A percentile compares a stretch with the other conserved stretches of the same genome.
These are phyloP conservation scores for Kradibia gibbosae DNA, from an alignment of 1,140 invertebrate genomes.

Conservation along the genomic window DNA sequence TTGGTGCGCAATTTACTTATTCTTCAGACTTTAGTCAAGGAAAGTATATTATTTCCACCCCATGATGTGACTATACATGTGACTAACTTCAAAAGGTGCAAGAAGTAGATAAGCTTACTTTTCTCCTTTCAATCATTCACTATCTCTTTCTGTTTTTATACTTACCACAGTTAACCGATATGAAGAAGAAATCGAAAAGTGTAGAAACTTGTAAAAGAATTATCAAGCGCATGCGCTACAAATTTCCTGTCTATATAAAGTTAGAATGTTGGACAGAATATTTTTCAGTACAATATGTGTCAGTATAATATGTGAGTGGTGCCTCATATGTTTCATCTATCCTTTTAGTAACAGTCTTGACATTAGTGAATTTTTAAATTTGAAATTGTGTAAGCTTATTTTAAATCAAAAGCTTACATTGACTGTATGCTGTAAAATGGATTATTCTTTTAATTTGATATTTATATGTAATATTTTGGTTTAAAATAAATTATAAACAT, in stretches of 20 bases:
- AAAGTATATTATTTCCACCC: constrained; percentile 60
- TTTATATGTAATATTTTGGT: neutral
- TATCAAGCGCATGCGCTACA: constrained; percentile 53
- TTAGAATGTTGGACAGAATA: constrained; percentile 26
- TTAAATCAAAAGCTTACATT: neutral
- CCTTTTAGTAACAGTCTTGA: no score
- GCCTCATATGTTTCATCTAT: neutral
- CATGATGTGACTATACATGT: constrained; percentile 54
- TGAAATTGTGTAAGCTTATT: neutral
- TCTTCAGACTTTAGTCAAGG: neutral
- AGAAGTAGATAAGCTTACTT: constrained; percentile 61
- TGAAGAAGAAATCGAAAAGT: constrained; percentile 67
- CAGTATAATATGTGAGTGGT: neutral
- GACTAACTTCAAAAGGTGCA: constrained; percentile 53
- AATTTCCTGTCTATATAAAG: constrained; percentile 52
- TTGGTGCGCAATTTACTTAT: no score
- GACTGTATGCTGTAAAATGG: no score
- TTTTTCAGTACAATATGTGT: constrained; percentile 35
- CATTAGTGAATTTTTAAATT: no score
- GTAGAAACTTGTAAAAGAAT: constrained; percentile 67
- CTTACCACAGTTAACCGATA: constrained; percentile 6
- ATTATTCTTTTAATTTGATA: no score
- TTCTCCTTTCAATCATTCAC: neutral
- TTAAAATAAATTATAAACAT: neutral
- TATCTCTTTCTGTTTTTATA: neutral